Evolutionary conservation across 2,888 invertebrate species (phyloP), one percentile per base, ranked within the genome.

Genomic region (Caenorhabditis virilis): DNA sequence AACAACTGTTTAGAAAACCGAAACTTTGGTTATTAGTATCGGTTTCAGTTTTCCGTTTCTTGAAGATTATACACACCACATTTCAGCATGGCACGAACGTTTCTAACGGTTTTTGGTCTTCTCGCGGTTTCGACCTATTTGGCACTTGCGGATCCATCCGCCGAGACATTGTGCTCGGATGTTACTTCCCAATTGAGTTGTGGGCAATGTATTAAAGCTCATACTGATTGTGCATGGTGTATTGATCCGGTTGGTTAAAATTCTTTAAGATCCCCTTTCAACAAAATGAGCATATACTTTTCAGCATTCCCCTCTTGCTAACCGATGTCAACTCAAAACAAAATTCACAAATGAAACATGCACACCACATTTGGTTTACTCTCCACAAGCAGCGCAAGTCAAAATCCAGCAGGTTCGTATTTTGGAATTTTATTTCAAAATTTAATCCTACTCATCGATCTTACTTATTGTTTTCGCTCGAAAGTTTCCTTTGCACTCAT

Each of bases 211-310:
- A 77, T 78, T 27, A 73, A 79, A 47, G 57, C 72, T 25, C 66
- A 76, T 54, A 64, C 67, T 11, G 75, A 76, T 22, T 80, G 80
- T 48, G 78, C 74, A 30, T 80, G 79, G 79, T 80, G 80, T 49
- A 68, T 66, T 5, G 79, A 79, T 35, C 76, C 77, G 41, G 78
- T 78, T 58, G 49, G 62, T 15, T 42, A 15, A n/a, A 36, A 36
- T 9, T 30, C n/a, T 16, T 15, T 11, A 30, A 30, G 30, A 9
- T 30, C 30, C 13, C 18, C 20, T 11, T 23, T 42, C 18, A 13
- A 11, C n/a, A 45, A 15, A 27, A 27, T 30, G 7, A 27, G 27
- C n/a, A n/a, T n/a, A 35, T n/a, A 13, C 22, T 36, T 48, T 64
- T 36, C 51, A 77, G 78, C 65, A 72, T 33, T 64, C 62, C n/a